phyloP scores from a whole-genome alignment of 2,888 invertebrate species.

The Campoplex capitator region DNA sequence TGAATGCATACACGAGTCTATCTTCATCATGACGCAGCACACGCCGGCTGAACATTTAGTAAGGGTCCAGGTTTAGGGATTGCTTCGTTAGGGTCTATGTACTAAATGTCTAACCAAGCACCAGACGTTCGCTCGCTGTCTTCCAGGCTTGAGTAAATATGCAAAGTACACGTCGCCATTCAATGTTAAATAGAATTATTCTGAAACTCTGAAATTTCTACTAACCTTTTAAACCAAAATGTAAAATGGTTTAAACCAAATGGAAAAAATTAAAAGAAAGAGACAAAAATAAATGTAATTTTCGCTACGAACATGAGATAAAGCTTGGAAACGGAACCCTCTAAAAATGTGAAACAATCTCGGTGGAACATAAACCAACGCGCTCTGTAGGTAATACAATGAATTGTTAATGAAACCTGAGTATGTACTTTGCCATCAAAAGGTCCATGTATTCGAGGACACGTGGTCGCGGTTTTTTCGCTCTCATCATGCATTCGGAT shows the following conservation, averaged over 20 bases:
- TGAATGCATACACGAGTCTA: slow-evolving; percentile 25
- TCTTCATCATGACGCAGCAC: slow-evolving; percentile 29
- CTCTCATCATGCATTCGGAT: slow-evolving; percentile 8
- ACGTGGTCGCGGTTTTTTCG: slow-evolving; percentile 4
- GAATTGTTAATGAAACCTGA: slow-evolving; percentile 55
- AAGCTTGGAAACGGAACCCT: background rate
- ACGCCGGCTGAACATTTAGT: slow-evolving; percentile 23
- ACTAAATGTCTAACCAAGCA: slow-evolving; percentile 30
- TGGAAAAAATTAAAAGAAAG: too few species aligned
- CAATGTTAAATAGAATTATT: slow-evolving; percentile 6
- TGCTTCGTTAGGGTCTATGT: slow-evolving; percentile 60
- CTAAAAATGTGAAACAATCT: background rate
- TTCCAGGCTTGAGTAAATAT: slow-evolving; percentile 12
- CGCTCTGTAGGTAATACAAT: slow-evolving; percentile 17
- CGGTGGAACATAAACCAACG: slow-evolving; percentile 6
- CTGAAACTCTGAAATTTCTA: background rate
- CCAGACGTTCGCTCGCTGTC: slow-evolving; percentile 10
- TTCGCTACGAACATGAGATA: background rate
- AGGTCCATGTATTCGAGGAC: slow-evolving; percentile 5
- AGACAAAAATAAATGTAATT: too few species aligned
- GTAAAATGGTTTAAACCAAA: background rate
- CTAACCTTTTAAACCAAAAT: background rate
- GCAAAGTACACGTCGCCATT: background rate
- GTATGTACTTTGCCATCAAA: slow-evolving; percentile 17
- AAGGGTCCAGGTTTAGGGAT: slow-evolving; percentile 32